Percentiles rank a stretch among this genome's conserved stretches.
Evolutionary conservation across 2,113 vertebrate genomes (phyloP).

Genomic region (Amblyornis subalaris): DNA sequence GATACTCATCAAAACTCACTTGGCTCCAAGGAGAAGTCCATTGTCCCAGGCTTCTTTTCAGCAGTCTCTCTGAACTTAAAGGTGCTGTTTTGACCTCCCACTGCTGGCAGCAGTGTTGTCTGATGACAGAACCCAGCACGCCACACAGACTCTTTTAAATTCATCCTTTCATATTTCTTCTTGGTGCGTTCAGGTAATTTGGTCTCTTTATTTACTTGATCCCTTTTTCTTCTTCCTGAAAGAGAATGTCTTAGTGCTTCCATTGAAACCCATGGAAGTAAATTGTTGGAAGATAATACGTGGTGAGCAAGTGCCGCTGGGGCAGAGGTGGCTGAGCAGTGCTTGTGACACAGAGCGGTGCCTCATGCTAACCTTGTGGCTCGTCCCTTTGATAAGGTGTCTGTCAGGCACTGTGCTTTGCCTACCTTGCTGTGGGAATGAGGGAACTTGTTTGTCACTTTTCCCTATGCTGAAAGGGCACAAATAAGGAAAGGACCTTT

Average conservation of each 20-base stretch:
- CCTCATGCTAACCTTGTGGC: not conserved
- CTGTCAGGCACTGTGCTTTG: not conserved
- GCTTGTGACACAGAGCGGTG: not conserved
- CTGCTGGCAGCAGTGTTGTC: accelerated
- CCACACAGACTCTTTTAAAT: not conserved
- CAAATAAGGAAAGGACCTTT: not conserved
- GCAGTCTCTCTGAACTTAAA: not conserved
- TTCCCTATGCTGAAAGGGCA: not conserved
- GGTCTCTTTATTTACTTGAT: constrained; percentile 1
- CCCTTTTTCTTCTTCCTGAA: not conserved
- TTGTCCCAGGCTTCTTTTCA: not conserved
- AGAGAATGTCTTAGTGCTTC: not conserved
- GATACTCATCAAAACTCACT: not conserved
- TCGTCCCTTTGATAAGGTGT: not conserved
- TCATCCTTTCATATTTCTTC: not conserved
- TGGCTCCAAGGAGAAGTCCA: not conserved
- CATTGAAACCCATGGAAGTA: not conserved
- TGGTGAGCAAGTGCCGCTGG: not conserved
- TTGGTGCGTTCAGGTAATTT: not conserved
- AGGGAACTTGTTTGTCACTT: constrained; percentile 22
- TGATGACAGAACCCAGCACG: not conserved
- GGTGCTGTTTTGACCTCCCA: not conserved
- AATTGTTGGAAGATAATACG: not conserved
- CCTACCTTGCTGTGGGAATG: not conserved
- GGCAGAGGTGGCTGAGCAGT: not conserved